These are phyloP conservation scores for Eurystomus glaucurus DNA, from an alignment of 2,797 vertebrate species.

Conservation along the genomic window DNA sequence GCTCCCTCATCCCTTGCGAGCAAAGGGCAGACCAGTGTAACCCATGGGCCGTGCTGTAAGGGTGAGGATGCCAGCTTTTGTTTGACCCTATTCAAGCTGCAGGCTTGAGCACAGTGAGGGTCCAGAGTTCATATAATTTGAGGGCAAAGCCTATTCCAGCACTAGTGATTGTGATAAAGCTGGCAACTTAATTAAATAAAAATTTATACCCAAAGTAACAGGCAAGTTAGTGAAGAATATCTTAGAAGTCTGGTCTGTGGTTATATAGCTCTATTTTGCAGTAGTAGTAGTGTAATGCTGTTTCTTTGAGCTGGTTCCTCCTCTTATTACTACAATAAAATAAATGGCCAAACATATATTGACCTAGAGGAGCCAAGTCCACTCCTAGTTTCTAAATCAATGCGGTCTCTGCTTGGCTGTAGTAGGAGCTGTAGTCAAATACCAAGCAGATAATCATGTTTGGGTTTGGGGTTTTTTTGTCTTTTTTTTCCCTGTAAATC, in stretches of 20 bases:
- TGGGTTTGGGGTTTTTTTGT: accelerated
- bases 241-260: neutral
- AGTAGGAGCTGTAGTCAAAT: neutral
- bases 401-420: neutral
- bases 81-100: constrained; percentile 38
- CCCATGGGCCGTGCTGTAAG: neutral
- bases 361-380: neutral
- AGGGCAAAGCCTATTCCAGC: neutral
- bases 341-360: neutral
- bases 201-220: neutral
- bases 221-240: neutral
- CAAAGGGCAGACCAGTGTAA: constrained; percentile 30
- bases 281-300: neutral
- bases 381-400: neutral
- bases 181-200: neutral
- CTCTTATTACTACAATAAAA: neutral
- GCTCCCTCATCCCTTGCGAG: neutral
- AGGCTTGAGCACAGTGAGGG: constrained; percentile 11
- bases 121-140: neutral
- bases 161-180: neutral
- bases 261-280: neutral
- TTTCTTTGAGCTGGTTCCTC: neutral
- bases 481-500: neutral
- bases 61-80: constrained; percentile 47
- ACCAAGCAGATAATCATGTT: neutral